Evolutionary conservation across 2,888 invertebrate species (phyloP).

Genomic region (Lumbricus terrestris): DNA sequence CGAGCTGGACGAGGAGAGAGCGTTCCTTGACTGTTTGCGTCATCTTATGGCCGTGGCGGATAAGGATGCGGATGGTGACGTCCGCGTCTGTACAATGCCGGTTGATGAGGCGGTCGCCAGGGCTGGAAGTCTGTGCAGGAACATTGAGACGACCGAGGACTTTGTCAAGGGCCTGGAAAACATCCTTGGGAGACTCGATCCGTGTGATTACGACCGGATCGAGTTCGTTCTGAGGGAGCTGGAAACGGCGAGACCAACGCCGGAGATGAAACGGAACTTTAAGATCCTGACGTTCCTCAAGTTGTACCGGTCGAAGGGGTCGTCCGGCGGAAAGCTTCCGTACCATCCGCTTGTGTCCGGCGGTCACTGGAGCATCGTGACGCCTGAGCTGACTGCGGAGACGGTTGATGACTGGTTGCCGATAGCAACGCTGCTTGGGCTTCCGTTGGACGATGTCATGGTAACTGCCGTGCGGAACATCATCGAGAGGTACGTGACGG

Average conservation of each 20-base stretch:
- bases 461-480: background rate
- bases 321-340: conserved; percentile 42
- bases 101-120: background rate
- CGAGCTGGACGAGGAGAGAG: background rate
- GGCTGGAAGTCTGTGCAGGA: background rate
- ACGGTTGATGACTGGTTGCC: conserved; percentile 25
- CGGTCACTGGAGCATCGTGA: conserved; percentile 50
- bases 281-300: conserved; percentile 47
- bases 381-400: conserved; percentile 28
- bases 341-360: conserved; percentile 47
- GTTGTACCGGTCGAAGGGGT: conserved; percentile 40
- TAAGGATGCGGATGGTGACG: background rate
- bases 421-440: background rate
- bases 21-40: background rate
- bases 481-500: conserved; percentile 17
- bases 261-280: conserved; percentile 38
- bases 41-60: background rate
- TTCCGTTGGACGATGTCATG: background rate
- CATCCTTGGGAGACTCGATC: conserved; percentile 39
- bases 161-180: background rate
- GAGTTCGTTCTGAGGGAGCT: conserved; percentile 42
- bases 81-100: background rate
- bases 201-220: conserved; percentile 51
- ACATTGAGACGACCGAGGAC: background rate
- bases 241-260: background rate